These are phyloP conservation scores for Tamandua tetradactyla DNA, from an alignment of 2,797 vertebrate genomes.

Conservation along the genomic window DNA sequence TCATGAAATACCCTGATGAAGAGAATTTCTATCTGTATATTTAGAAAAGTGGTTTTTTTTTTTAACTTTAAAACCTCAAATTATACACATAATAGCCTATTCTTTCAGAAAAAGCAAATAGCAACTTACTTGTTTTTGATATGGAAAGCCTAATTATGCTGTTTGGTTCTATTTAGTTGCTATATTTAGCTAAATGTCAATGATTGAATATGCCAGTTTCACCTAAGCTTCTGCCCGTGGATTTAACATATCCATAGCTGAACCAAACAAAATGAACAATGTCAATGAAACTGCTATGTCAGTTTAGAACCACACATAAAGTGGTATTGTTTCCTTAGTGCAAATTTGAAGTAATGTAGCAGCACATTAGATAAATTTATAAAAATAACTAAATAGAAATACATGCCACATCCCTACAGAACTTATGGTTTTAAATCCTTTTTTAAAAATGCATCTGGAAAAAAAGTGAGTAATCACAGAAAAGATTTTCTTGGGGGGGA, in stretches of 20 bases:
- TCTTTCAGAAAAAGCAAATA: slow-evolving; percentile 24
- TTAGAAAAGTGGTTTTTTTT: neutral
- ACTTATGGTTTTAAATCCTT: neutral
- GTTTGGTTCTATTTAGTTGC: neutral
- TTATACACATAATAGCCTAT: neutral
- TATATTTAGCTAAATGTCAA: neutral
- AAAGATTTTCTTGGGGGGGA: neutral
- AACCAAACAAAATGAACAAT: neutral
- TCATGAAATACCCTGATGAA: neutral
- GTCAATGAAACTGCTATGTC: neutral
- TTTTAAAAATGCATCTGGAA: neutral
- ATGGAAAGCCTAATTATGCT: neutral
- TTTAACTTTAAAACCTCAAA: neutral
- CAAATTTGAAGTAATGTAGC: neutral
- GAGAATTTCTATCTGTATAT: neutral
- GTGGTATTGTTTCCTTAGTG: neutral
- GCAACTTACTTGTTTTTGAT: neutral
- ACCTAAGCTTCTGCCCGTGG: neutral
- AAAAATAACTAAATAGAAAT: neutral
- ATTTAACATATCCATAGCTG: neutral
- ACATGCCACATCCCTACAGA: neutral
- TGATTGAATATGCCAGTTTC: neutral
- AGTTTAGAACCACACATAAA: neutral
- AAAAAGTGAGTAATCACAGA: neutral
- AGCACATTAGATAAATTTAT: neutral